Conservation (phyloP, 1,140 invertebrate genomes). For the Adoxophyes honmai region DNA sequence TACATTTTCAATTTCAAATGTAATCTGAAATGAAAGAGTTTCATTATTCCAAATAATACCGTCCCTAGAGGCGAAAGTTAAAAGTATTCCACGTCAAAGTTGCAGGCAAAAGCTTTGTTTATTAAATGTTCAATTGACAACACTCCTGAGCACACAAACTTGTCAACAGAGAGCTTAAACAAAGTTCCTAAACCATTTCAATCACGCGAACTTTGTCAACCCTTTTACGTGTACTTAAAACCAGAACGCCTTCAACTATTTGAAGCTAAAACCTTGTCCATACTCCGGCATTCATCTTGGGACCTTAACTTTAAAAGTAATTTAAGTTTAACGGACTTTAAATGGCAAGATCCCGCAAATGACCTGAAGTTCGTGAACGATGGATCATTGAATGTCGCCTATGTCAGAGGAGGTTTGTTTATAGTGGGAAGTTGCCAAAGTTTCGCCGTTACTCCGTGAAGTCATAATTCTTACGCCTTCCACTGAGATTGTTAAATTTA, state of each 20-base stretch:
- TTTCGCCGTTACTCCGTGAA: too few relatives aligned
- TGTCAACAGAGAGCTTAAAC: not conserved
- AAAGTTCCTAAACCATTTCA: not conserved
- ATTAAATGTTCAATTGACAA: too few relatives aligned
- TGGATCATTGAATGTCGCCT: constrained; percentile 13
- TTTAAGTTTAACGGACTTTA: constrained; percentile 14
- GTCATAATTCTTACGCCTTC: too few relatives aligned
- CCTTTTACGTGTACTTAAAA: not conserved
- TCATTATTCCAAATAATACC: too few relatives aligned
- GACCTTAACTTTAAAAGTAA: constrained; percentile 12
- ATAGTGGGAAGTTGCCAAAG: not conserved
- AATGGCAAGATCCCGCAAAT: constrained; percentile 8
- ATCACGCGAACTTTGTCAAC: constrained; percentile 3
- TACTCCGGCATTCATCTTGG: constrained; percentile 2
- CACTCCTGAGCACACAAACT: too few relatives aligned
- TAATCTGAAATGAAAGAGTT: too few relatives aligned
- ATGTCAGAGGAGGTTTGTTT: not conserved
- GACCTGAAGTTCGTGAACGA: constrained; percentile 7
- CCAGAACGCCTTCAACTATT: constrained; percentile 1
- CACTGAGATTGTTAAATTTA: too few relatives aligned
- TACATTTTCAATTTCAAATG: too few relatives aligned
- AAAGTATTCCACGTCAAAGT: too few relatives aligned
- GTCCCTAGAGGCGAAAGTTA: too few relatives aligned
- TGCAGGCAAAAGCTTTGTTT: too few relatives aligned
- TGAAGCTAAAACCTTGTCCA: constrained; percentile 1